These are phyloP conservation scores for Phataginus tetradactyla DNA, from an alignment of 2,797 vertebrate genomes.

Conservation along the genomic window DNA sequence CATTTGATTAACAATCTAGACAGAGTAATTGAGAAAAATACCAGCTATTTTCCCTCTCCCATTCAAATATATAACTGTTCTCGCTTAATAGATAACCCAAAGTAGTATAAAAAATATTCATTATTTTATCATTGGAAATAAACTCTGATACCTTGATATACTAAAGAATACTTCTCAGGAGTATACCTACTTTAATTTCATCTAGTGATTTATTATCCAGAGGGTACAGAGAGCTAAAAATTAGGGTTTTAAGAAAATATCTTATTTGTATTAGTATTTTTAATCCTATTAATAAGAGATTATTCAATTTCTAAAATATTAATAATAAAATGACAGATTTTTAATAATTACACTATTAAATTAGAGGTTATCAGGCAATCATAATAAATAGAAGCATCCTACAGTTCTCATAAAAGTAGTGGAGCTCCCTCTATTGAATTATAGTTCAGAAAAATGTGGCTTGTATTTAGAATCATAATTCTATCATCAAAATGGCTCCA, in stretches of 20 bases:
- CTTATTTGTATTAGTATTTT: constrained; percentile 9
- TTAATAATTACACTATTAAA: constrained; percentile 61
- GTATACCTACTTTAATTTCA: not conserved
- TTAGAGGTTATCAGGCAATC: constrained; percentile 58
- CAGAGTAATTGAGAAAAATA: constrained; percentile 7
- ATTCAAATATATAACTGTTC: constrained; percentile 19
- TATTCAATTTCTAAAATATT: constrained; percentile 27
- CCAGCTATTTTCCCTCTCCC: not conserved
- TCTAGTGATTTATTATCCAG: constrained; percentile 6
- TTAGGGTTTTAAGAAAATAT: not conserved
- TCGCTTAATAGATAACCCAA: not conserved
- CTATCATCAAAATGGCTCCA: not conserved
- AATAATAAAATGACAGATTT: constrained; percentile 47
- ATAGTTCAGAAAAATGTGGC: constrained; percentile 61
- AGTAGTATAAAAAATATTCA: not conserved
- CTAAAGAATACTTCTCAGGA: not conserved
- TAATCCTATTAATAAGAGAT: constrained; percentile 9
- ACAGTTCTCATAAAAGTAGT: constrained; percentile 28
- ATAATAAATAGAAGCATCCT: constrained; percentile 20
- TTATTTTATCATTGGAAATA: constrained; percentile 20
- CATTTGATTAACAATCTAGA: constrained; percentile 33
- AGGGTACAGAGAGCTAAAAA: constrained; percentile 26
- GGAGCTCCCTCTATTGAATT: constrained; percentile 85
- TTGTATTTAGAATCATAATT: constrained; percentile 64
- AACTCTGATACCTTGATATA: not conserved